Conservation (phyloP, 2,888 invertebrate species). For the Apotomis turbidana region DNA sequence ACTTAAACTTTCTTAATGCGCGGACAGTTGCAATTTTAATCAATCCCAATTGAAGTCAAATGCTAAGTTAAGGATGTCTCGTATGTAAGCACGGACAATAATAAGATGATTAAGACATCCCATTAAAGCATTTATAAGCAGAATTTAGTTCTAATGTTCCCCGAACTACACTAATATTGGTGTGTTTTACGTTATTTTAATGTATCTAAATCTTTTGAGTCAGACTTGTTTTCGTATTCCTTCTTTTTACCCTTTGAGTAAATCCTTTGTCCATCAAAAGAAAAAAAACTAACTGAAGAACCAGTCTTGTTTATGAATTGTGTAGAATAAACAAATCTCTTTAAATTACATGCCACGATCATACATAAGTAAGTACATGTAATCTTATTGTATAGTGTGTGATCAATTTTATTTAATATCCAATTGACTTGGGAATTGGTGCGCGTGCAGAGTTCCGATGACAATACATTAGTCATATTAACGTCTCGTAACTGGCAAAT, state of each 20-base stretch:
- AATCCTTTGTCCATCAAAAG: no score
- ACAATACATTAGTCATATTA: not conserved
- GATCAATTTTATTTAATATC: not conserved
- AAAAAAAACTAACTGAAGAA: no score
- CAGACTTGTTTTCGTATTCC: no score
- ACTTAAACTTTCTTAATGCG: slow-evolving; percentile 16
- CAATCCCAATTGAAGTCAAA: slow-evolving; percentile 75
- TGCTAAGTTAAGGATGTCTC: slow-evolving; percentile 52
- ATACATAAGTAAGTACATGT: not conserved
- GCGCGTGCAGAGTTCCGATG: not conserved
- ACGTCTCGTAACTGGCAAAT: not conserved
- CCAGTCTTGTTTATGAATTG: no score
- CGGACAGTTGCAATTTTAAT: slow-evolving; percentile 66
- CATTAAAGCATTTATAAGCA: slow-evolving; percentile 4
- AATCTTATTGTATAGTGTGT: not conserved
- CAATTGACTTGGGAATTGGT: slow-evolving; percentile 19
- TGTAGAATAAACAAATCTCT: no score
- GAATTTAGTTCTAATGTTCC: not conserved
- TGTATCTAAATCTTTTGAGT: no score
- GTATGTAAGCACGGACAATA: not conserved
- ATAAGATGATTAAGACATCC: slow-evolving; percentile 13
- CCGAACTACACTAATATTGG: no score
- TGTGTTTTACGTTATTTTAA: no score
- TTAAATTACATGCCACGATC: not conserved
- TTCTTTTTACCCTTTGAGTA: no score